Percentiles rank a stretch among this genome's conserved stretches.
phyloP scores from a whole-genome alignment of 2,888 invertebrate genomes.

The Microctonus aethiopoides region DNA sequence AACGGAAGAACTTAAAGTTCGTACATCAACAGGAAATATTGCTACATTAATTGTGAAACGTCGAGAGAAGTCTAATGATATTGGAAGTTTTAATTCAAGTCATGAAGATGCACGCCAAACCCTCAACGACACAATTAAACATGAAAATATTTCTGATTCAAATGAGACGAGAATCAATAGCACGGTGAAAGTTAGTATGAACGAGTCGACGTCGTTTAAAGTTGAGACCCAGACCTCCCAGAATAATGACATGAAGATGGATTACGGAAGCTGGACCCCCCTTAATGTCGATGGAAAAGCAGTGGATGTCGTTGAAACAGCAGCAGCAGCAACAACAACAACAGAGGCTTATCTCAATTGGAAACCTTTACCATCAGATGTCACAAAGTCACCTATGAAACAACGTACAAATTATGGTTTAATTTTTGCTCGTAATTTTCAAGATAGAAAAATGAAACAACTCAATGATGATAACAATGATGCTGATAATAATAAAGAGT shows the following conservation, averaged over 20 bases:
- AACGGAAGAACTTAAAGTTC: constrained; percentile 81
- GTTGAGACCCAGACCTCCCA: constrained; percentile 12
- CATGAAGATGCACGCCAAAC: background rate
- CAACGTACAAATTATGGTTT: constrained; percentile 33
- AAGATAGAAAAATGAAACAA: constrained; percentile 5
- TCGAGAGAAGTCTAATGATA: constrained; percentile 67
- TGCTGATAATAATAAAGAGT: constrained; percentile 11
- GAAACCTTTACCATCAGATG: constrained; percentile 71
- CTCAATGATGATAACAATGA: background rate
- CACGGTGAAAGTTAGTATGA: constrained; percentile 38
- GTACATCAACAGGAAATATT: constrained; percentile 79
- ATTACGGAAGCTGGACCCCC: constrained; percentile 59
- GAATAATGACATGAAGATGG: constrained; percentile 40
- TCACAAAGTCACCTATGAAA: constrained; percentile 36
- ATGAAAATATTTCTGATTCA: constrained; percentile 28
- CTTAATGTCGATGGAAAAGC: constrained; percentile 49
- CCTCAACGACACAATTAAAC: constrained; percentile 19
- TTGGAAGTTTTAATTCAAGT: background rate
- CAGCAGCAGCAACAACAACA: constrained; percentile 39
- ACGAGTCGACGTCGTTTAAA: constrained; percentile 19
- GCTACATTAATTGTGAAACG: constrained; percentile 83
- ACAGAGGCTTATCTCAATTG: constrained; percentile 57
- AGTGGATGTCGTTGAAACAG: constrained; percentile 29
- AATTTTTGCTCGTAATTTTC: constrained; percentile 43
- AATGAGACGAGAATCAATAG: constrained; percentile 13